A percentile compares a stretch with the other conserved stretches of the same genome.
Evolutionary conservation across 2,888 invertebrate genomes (phyloP).

Genomic region (Parasteatoda lunata): DNA sequence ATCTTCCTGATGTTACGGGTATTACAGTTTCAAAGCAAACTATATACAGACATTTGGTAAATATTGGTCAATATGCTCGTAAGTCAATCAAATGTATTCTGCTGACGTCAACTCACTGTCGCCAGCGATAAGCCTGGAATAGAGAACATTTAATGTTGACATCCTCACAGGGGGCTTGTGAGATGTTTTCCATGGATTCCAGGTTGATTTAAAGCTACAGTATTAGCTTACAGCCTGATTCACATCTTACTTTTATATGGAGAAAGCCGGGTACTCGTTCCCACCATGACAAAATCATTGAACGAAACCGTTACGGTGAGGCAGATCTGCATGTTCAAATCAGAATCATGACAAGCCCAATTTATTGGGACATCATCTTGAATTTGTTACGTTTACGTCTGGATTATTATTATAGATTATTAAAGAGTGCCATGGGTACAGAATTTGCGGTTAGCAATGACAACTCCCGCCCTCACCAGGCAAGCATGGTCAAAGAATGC

Average conservation of each 20-base stretch:
- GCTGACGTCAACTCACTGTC: not conserved
- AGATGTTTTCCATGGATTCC: not conserved
- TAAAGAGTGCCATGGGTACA: not conserved
- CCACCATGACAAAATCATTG: not conserved
- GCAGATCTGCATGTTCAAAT: not conserved
- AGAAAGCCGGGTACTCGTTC: not conserved
- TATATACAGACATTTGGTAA: not conserved
- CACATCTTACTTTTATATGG: not conserved
- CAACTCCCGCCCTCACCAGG: not conserved
- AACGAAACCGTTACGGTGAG: not conserved
- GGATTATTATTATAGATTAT: no score
- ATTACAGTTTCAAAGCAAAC: not conserved
- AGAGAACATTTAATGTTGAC: not conserved
- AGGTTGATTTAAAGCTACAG: not conserved
- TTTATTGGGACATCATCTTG: not conserved
- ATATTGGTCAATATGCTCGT: not conserved
- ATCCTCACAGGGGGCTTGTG: not conserved
- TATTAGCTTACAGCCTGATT: not conserved
- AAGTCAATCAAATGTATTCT: not conserved
- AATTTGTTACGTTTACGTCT: not conserved
- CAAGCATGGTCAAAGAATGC: not conserved
- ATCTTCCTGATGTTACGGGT: not conserved
- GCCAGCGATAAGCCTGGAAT: not conserved
- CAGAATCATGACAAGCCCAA: not conserved
- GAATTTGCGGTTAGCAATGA: not conserved